Base-by-base conservation (phyloP, 2,888 invertebrate genomes). In the Ptilodon capucinus region DNA sequence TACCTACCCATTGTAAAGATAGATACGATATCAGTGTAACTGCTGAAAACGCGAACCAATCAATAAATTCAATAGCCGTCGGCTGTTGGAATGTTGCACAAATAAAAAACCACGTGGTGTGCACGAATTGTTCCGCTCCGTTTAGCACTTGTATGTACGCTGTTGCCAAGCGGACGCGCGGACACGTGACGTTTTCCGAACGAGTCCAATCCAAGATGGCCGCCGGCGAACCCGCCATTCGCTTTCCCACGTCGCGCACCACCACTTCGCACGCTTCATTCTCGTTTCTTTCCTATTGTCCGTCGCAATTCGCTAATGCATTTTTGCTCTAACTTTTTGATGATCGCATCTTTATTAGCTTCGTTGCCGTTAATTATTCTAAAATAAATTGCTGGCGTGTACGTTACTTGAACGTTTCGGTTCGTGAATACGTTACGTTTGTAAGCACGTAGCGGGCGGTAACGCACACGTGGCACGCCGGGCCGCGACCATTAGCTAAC, bases 231-330 rank as follows among this genome's bases (percentile, higher is more conserved):
- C 52, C 64, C 74, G 80, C 85, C 83, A 86, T 88, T 88, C 89
- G 89, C 89, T 89, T 91, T 90, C 89, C 89, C 89, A 90, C 87
- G 88, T 89, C 80, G 81, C 76, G 74, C 77, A 71, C 76, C 77
- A 74, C 71, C 75, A 77, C 76, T 80, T 76, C 67, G 81, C 79
- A 79, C 77, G 79, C 76, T 79, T 81, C 74, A 76, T 78, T 79
- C 78, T 84, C 71, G 69, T 82, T 85, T 83, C 78, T 82, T 83
- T 82, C 81, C 74, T 75, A 77, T 83, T 82, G 79, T 79, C 70
- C 73, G 73, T 75, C 54, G 67, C 72, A 75, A 74, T 81, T 82
- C 61, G 71, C 75, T 70, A 71, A 79, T 78, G 74, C 74, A 76
- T 77, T 81, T 82, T 75, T 74, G 68, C 60, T 46, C 60, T 53